Percentiles rank a stretch among this genome's conserved stretches.
These are phyloP conservation scores for Rugalucina vietnamica DNA, from an alignment of 2,888 invertebrate genomes.

Conservation along the genomic window DNA sequence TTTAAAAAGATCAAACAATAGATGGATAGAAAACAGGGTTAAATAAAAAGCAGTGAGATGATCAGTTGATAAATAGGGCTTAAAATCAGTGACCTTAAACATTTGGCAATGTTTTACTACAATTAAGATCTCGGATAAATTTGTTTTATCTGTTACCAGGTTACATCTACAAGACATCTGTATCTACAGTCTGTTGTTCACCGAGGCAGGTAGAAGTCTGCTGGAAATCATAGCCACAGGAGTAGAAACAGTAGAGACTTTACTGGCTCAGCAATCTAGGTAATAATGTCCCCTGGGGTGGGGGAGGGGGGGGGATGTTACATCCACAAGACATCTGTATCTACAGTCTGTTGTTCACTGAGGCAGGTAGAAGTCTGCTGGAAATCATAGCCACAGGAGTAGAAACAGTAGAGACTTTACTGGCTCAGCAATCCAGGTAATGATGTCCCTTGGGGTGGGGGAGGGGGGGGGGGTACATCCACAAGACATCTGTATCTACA, in stretches of 20 bases:
- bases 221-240: constrained; percentile 83
- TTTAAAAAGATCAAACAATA: too few relatives aligned
- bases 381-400: constrained; percentile 83
- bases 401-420: constrained; percentile 80
- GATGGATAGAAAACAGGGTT: too few relatives aligned
- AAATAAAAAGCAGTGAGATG: too few relatives aligned
- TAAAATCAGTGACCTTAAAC: too few relatives aligned
- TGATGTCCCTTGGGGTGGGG: neutral
- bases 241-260: constrained; percentile 81
- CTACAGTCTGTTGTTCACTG: constrained; percentile 82
- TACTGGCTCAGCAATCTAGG: constrained; percentile 83
- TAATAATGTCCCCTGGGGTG: too few relatives aligned
- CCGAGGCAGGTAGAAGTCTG: constrained; percentile 83
- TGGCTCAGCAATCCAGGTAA: constrained; percentile 83
- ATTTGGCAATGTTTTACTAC: too few relatives aligned
- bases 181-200: constrained; percentile 82
- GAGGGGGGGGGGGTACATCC: constrained; percentile 72
- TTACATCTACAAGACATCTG: constrained; percentile 79
- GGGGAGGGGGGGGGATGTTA: too few relatives aligned
- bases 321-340: constrained; percentile 80
- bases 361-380: constrained; percentile 83
- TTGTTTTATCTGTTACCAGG: too few relatives aligned
- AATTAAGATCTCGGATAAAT: too few relatives aligned
- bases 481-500: constrained; percentile 81
- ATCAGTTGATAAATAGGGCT: too few relatives aligned